Evolutionary conservation across 2,888 invertebrate species (phyloP), one percentile per base, ranked within the genome.

Genomic region (Aplocera efformata): DNA sequence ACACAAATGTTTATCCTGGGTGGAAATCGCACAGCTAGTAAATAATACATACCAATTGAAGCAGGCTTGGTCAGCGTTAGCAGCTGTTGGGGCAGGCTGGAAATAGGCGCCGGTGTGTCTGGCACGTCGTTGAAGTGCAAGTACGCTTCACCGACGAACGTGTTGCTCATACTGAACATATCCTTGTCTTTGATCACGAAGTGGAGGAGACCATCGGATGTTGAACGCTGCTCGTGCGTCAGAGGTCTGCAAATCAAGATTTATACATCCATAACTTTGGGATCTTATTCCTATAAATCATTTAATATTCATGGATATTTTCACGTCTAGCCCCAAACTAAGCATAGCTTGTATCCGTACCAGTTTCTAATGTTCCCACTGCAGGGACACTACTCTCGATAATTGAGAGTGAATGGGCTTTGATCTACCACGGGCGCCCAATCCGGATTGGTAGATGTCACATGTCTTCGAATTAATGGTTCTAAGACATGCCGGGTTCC

Each of bases 141-240:
- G 79, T 96, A 98, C 25, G 96, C 96, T 82, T 99, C 99, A 6
- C 98, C 98, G 54, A 98, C 94, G 83, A 98, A 98, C 67, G 97
- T 96, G 75, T 97, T 97, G 60, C 93, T 92, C 72, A 97, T 92
- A 35, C 96, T 94, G 77, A 98, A 92, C 79, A 98, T 92, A 79
- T 99, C 98, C 77, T 97, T 97, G 82, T 99, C 99, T 88, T 99
- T 99, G 7, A 99, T 91, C 53, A 96, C 94, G 67, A 99, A 95
- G 53, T 95, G 91, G 40, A 99, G 77, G 52, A 97, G 81, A 0
- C 92, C 96, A 56, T 95, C 92, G 23, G 91, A 67, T 5, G 89
- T 63, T 23, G 84, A 83, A 36, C 92, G 92, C 73, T 96, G 96
- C 38, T 94, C 94, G n/a, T 90, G 74, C 2, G 90, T 91, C 25